Base-by-base conservation (phyloP, 1,140 invertebrate genomes). In the Scaptomyza graminum region DNA sequence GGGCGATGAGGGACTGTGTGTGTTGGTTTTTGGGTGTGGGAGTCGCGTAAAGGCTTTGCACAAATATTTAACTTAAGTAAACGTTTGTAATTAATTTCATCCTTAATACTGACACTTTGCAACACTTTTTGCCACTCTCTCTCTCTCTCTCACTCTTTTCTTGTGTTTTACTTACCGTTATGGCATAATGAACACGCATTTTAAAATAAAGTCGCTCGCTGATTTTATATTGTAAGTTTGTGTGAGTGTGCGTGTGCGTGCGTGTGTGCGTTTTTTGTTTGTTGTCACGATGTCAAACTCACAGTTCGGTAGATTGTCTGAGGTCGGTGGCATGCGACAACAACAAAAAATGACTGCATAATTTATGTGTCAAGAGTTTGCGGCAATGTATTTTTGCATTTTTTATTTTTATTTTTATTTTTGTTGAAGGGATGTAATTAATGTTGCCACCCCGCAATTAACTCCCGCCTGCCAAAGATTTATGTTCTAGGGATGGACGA, bases 41-140 rank as follows among this genome's bases (percentile, higher is more conserved):
- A 47, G 50, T 64, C 16, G 37, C 49, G 18, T 47, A 50, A 72
- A 66, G 65, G 70, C 74, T 81, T 65, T 65, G 46, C 76, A 73
- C 82, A 87, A 87, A 87, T 87, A 87, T 87, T 87, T 87, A 88
- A 87, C 83, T 82, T 67, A 87, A 88, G 83, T 87, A 87, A 87
- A 71, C 74, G 82, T 73, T 87, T 78, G 82, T 87, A 87, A 87
- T 87, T 87, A 87, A 87, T 87, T 87, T 88, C 64, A 72, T 76
- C 65, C 82, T 82, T 87, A 87, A 82, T 78, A 66, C 82, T 82
- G 83, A 87, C 83, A 87, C 75, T 87, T 65, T 72, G 76, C 81
- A 78, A 63, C 74, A 81, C 78, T 82, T 87, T 82, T 81, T 34
- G n/a, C 22, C 13, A 3, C 25, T 9, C 13, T n/a, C 54, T 6